Base-by-base conservation (phyloP, 2,797 vertebrate species). In the Gila robusta region DNA sequence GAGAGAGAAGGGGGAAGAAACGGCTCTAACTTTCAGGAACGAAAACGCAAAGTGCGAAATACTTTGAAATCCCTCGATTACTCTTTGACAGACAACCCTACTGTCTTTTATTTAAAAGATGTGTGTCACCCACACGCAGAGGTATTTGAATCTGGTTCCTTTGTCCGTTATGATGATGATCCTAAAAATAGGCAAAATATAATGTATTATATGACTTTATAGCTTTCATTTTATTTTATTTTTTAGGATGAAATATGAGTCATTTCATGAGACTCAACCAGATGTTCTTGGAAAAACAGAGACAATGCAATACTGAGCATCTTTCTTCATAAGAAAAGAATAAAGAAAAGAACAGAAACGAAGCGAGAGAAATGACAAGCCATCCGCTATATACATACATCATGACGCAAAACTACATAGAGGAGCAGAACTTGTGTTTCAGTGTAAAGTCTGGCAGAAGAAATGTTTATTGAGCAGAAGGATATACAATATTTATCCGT, bases 391-490 rank as follows among this genome's bases (percentile, higher is more conserved):
- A 49, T 6, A 12, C 41, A 80, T 37, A 10, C 81, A 82, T 23
- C 37, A 44, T 12, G 16, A 82, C 0, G 23, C 80, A 70, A 56
- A 71, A 59, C 69, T 82, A 56, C 67, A 32, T 7, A 2, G n/a
- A 28, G 17, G 52, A 72, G 3, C n/a, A 5, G 81, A 66, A 59
- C 41, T 41, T 56, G 44, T 56, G 47, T 54, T 41, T 47, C 47
- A 71, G 26, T 35, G 41, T 76, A 35, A 78, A 86, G 77, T 26
- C 37, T 32, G 62, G 56, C 44, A 74, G 14, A 66, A 76, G 56
- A 32, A 59, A 49, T 77, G 52, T 70, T 83, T 76, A 87, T 77
- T 87, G 70, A 89, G 71, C 37, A 67, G 28, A 52, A 77, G 8
- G 21, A 35, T 9, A 76, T 83, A 11, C 81, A 87, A 87, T 23